Evolutionary conservation across 2,797 vertebrate species (phyloP).

Genomic region (Champsocephalus esox): DNA sequence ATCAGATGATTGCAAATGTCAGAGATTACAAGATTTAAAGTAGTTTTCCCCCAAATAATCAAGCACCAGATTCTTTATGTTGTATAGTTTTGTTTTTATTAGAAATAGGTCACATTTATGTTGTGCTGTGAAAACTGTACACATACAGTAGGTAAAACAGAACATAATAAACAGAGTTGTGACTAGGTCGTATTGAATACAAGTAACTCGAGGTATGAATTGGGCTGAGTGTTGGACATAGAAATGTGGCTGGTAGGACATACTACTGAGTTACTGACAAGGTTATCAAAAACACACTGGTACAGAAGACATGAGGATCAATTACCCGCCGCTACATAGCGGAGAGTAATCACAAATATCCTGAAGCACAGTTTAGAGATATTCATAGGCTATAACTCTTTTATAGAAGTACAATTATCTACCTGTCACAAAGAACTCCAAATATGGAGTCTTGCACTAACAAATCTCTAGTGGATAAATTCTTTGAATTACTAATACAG

Average conservation of each 20-base stretch:
- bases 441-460: constrained; percentile 87
- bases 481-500: constrained; percentile 85
- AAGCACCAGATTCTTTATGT: constrained; percentile 53
- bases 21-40: neutral
- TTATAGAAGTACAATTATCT: constrained; percentile 87
- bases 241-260: constrained; percentile 71
- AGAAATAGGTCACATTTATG: constrained; percentile 93
- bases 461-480: constrained; percentile 88
- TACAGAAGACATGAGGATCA: constrained; percentile 83
- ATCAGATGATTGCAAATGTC: neutral
- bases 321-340: constrained; percentile 71
- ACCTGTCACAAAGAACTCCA: constrained; percentile 86
- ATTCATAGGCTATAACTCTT: constrained; percentile 88
- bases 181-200: constrained; percentile 71
- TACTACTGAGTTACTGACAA: constrained; percentile 72
- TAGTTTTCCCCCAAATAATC: constrained; percentile 6
- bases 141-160: constrained; percentile 82
- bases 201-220: constrained; percentile 70
- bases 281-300: constrained; percentile 77
- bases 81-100: constrained; percentile 88
- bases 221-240: constrained; percentile 51
- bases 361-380: constrained; percentile 88
- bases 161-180: constrained; percentile 77
- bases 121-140: constrained; percentile 96
- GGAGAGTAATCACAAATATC: constrained; percentile 79